Base-by-base conservation (phyloP, 2,113 vertebrate genomes). In the Rhadina sibilatrix region DNA sequence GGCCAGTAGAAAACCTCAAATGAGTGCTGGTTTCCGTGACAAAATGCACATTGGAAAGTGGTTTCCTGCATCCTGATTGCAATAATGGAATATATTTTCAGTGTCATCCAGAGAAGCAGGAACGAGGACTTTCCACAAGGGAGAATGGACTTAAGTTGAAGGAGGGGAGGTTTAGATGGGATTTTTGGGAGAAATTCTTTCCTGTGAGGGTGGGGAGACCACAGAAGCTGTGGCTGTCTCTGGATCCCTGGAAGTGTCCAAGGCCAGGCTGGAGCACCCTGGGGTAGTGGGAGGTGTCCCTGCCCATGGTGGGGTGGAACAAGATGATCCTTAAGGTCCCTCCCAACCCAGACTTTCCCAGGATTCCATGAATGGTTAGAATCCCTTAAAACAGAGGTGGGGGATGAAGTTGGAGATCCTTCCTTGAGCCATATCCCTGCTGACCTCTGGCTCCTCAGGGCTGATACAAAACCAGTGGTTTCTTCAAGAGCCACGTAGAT, bases 271-370 rank as follows among this genome's bases (percentile, higher is more conserved):
- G 44, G 69, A 68, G 30, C 53, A 35, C 0, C 38, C 24, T 53
- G 61, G n/a, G n/a, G 1, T 0, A 3, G 60, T 46, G 61, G 23
- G 0, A 68, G 24, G 9, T 47, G 66, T 42, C 68, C 27, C 87
- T 89, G 77, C 23, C 50, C 52, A 10, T 38, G 44, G 0, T 15
- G 22, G 17, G 20, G 14, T 56, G 86, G 59, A 2, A 44, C 6
- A 3, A 2, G 27, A 21, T n/a, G 24, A 7, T 10, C 11, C 6
- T 47, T 10, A 3, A 18, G 11, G 5, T 60, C 16, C 16, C 20
- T 82, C 21, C 23, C 15, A 53, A 12, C 37, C 53, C 87, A 66
- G 1, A 40, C 3, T n/a, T 35, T 60, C 31, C 47, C 54, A 68
- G 38, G 30, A 25, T 35, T 53, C 70, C 22, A 4, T 30, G 24